Evolutionary conservation across 2,797 vertebrate species (phyloP), one percentile per base, ranked within the genome.

Genomic region (Carapus acus): DNA sequence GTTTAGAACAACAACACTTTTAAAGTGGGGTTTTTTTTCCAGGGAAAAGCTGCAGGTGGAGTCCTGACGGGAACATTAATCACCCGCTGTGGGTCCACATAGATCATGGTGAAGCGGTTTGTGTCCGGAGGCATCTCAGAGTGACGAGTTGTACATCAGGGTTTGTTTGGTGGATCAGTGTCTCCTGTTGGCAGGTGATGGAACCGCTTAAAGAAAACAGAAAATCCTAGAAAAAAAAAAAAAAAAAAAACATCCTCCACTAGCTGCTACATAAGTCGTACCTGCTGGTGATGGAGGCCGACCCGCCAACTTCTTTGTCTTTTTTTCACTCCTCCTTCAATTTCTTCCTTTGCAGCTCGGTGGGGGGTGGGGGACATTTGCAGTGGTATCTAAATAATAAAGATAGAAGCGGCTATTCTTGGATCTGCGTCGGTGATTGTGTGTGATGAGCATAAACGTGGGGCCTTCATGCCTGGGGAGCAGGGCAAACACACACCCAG

Each of bases 131-230:
- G 70, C 74, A 74, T 74, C 83, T 77, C 14, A 61, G 66, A 78
- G 48, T 80, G 79, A 77, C 79, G 72, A 73, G 73, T 60, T 74
- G 75, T 84, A 81, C 78, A 87, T 85, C 82, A 83, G 67, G 45
- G 18, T 58, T 65, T 76, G 70, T 84, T 78, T 73, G 56, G 55
- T 13, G 1, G 69, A 75, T 82, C 70, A 54, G 52, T 77, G 73
- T 59, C 62, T 67, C 73, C 67, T 76, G 79, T 8, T 71, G 69
- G 62, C 44, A 27, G 29, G 19, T 48, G 49, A 44, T 62, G 46
- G 50, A 58, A 58, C 72, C 51, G 66, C 49, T 49, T 69, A 18
- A 74, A 19, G 7, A 2, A 20, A 53, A 14, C 16, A 6, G 41
- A 64, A 44, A 47, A 9, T 18, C 14, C 12, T 19, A 22, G 57